phyloP scores from a whole-genome alignment of 2,888 invertebrate genomes.

The Carpatolechia fugitivella region DNA sequence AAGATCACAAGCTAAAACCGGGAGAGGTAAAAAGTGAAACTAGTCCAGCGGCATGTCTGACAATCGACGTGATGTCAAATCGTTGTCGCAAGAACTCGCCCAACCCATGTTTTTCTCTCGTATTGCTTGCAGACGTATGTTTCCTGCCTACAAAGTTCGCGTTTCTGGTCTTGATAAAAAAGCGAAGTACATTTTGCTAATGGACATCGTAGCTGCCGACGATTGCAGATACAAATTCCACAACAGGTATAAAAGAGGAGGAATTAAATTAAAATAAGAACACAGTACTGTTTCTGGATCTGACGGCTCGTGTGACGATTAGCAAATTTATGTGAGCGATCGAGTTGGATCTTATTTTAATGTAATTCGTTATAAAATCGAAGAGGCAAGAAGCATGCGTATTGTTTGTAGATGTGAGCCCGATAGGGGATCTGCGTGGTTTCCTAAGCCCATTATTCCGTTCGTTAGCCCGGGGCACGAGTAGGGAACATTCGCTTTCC shows the following conservation, averaged over 20 bases:
- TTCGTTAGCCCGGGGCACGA: constrained; percentile 27
- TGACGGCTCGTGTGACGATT: constrained; percentile 3
- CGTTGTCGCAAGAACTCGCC: constrained; percentile 71
- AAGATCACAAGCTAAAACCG: constrained; percentile 73
- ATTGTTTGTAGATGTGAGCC: constrained; percentile 48
- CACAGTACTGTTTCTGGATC: constrained; percentile 15
- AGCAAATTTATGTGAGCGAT: constrained; percentile 19
- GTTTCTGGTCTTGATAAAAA: constrained; percentile 97
- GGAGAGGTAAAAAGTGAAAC: constrained; percentile 63
- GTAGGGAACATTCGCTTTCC: constrained; percentile 22
- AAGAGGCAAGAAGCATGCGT: constrained; percentile 86
- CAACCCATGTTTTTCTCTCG: constrained; percentile 77
- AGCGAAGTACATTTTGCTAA: constrained; percentile 97
- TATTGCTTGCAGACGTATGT: constrained; percentile 94
- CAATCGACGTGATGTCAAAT: constrained; percentile 76
- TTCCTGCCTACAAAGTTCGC: constrained; percentile 98
- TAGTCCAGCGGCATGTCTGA: constrained; percentile 68
- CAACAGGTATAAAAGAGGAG: constrained; percentile 86
- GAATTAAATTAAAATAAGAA: constrained; percentile 77
- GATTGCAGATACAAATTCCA: constrained; percentile 97
- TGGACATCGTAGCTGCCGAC: constrained; percentile 98
- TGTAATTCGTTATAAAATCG: constrained; percentile 66
- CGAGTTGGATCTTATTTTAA: constrained; percentile 69
- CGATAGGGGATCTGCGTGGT: constrained; percentile 64
- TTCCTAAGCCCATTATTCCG: constrained; percentile 30